phyloP scores from a whole-genome alignment of 1,140 invertebrate genomes.

The Drosophila prosaltans region DNA sequence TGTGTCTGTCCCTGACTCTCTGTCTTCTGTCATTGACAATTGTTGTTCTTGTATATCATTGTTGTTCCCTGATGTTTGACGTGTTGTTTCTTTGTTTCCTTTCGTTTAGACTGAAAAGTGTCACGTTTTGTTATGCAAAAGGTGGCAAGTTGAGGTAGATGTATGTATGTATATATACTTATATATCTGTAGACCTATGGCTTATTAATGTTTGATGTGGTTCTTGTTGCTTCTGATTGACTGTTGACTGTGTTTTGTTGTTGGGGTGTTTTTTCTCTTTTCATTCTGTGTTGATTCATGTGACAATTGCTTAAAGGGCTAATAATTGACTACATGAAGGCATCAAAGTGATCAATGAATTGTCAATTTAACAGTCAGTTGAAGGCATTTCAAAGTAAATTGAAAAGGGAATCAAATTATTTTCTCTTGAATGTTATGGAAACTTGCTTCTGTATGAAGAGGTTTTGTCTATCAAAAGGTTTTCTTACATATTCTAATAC shows the following conservation, averaged over 20 bases:
- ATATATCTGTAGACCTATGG: not conserved
- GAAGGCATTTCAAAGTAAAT: too few species aligned
- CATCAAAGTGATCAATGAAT: slow-evolving; percentile 10
- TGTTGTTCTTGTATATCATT: slow-evolving; percentile 10
- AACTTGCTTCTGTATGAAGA: not conserved
- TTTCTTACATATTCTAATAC: too few species aligned
- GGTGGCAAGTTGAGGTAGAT: slow-evolving; percentile 13
- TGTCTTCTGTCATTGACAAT: slow-evolving; percentile 1
- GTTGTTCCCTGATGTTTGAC: slow-evolving; percentile 9
- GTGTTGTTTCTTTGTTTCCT: slow-evolving; percentile 9
- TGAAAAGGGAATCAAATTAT: not conserved
- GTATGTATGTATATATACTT: not conserved
- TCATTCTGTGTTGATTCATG: slow-evolving; percentile 13
- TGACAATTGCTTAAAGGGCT: slow-evolving; percentile 22
- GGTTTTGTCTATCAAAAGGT: not conserved
- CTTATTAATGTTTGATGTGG: slow-evolving; percentile 47
- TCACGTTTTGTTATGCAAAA: slow-evolving; percentile 29
- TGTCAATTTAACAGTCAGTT: slow-evolving; percentile 2
- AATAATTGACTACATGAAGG: slow-evolving; percentile 15
- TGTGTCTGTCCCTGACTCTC: not conserved
- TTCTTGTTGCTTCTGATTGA: slow-evolving; percentile 41
- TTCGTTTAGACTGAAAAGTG: slow-evolving; percentile 4
- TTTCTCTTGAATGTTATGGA: not conserved
- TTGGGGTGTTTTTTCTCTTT: not conserved
- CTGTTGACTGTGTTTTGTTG: slow-evolving; percentile 40